Evolutionary conservation across 2,888 invertebrate species (phyloP).

Genomic region (Cheilosia vulpina): DNA sequence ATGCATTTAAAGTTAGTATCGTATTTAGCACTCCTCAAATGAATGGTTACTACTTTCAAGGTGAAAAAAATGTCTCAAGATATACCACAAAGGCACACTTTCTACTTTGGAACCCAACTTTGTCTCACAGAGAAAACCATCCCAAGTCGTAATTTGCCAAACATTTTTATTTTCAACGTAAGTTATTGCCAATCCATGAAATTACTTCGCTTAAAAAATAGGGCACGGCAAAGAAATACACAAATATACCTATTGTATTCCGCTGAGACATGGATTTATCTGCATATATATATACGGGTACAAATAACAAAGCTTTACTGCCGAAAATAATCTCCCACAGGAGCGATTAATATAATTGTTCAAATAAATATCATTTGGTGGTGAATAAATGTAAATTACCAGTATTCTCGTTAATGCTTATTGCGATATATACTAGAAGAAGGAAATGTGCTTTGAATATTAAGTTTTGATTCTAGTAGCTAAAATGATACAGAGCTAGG

Average conservation of each 20-base stretch:
- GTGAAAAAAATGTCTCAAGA: too few species aligned
- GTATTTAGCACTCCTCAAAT: too few species aligned
- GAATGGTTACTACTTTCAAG: too few species aligned
- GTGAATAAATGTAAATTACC: constrained; percentile 26
- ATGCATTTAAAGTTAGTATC: too few species aligned
- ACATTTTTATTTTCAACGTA: constrained; percentile 15
- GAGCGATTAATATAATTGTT: constrained; percentile 46
- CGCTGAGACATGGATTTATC: constrained; percentile 1
- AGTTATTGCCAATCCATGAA: constrained; percentile 25
- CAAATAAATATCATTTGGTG: constrained; percentile 47
- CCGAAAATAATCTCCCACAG: constrained; percentile 4
- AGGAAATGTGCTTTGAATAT: constrained; percentile 26
- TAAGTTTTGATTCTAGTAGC: neutral
- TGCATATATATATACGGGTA: too few species aligned
- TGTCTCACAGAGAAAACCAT: neutral
- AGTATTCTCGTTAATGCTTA: constrained; percentile 22
- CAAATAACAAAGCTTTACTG: neutral
- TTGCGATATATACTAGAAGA: neutral
- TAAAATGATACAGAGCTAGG: neutral
- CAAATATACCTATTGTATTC: neutral
- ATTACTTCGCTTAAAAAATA: constrained; percentile 5
- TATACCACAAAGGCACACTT: too few species aligned
- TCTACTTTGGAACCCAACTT: too few species aligned
- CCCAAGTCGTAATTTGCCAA: neutral
- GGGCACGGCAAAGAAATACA: neutral